Evolutionary conservation across 2,113 vertebrate genomes (phyloP).

Genomic region (Hippocampus comes): DNA sequence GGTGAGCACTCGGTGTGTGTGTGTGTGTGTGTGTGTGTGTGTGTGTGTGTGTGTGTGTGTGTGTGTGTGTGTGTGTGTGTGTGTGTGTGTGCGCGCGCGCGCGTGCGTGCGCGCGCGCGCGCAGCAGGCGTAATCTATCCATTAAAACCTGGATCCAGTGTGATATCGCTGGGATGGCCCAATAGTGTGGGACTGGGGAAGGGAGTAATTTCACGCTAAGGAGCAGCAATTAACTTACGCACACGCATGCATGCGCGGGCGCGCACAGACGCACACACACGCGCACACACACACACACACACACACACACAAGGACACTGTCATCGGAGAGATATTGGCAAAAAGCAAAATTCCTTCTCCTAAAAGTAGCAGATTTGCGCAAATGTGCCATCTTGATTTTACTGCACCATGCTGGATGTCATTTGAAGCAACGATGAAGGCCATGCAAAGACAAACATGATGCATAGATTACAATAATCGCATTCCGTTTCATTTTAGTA

Average conservation of each 20-base stretch:
- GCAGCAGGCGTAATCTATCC: conserved; percentile 50
- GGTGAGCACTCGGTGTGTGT: conserved; percentile 71
- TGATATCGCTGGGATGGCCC: conserved; percentile 47
- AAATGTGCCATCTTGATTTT: background rate
- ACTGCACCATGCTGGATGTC: no score
- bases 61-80: background rate
- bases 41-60: no score
- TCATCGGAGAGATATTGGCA: conserved; percentile 6
- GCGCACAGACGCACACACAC: no score
- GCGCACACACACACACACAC: conserved; percentile 6
- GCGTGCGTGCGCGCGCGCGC: conserved; percentile 7
- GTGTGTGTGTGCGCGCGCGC: background rate
- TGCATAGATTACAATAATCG: no score
- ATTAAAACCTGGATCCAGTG: conserved; percentile 53
- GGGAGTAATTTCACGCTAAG: conserved; percentile 64
- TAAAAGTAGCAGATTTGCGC: background rate
- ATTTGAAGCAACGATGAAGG: no score
- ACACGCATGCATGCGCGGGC: background rate
- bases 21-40: conserved; percentile 3
- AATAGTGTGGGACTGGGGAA: conserved; percentile 27
- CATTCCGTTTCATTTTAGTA: no score
- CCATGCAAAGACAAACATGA: no score
- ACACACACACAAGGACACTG: conserved; percentile 14
- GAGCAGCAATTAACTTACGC: conserved; percentile 46
- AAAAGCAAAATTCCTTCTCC: background rate